These are phyloP conservation scores for Oceanites oceanicus DNA, from an alignment of 2,113 vertebrate genomes.

Conservation along the genomic window DNA sequence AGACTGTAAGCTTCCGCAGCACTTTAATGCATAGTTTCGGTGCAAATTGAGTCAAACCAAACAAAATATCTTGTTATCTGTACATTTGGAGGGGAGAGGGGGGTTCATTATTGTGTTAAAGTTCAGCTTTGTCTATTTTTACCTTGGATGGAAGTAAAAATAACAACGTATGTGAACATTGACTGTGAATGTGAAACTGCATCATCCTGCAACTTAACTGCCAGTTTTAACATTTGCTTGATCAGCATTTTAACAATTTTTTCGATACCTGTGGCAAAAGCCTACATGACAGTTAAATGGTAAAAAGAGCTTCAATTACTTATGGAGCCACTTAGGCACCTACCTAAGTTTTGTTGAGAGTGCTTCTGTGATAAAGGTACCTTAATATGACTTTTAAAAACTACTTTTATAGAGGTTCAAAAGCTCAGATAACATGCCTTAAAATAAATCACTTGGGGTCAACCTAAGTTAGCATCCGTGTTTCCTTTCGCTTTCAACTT, in stretches of 20 bases:
- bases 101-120: not conserved
- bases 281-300: not conserved
- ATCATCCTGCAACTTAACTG: not conserved
- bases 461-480: not conserved
- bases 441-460: not conserved
- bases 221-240: not conserved
- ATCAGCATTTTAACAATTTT: not conserved
- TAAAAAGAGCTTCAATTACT: not conserved
- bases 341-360: not conserved
- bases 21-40: not conserved
- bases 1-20: not conserved
- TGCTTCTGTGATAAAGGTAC: not conserved
- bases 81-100: accelerated
- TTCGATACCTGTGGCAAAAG: not conserved
- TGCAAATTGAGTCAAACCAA: not conserved
- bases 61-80: no score
- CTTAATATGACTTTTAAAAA: not conserved
- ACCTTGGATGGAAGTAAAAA: not conserved
- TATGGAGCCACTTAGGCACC: not conserved
- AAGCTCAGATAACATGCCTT: not conserved
- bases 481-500: not conserved
- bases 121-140: not conserved
- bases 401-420: not conserved
- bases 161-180: not conserved
- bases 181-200: not conserved